Evolutionary conservation across 2,888 invertebrate species (phyloP).

Genomic region (Zhuqinia jingwanae): DNA sequence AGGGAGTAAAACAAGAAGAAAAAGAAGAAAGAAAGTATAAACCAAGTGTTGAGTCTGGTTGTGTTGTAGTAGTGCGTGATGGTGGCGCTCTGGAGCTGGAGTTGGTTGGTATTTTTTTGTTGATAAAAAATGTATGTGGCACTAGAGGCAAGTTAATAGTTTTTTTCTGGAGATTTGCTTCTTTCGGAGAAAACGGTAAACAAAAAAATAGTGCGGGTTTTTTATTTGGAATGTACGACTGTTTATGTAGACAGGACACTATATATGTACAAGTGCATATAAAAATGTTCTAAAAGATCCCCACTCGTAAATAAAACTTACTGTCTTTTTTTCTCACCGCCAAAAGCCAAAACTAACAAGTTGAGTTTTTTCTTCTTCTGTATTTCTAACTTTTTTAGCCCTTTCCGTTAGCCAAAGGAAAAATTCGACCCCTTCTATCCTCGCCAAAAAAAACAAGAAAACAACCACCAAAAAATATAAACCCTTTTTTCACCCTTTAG

Average conservation of each 20-base stretch:
- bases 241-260: neutral
- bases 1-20: neutral
- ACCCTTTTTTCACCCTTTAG: too few species aligned
- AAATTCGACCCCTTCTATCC: too few species aligned
- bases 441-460: too few species aligned
- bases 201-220: neutral
- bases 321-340: neutral
- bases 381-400: neutral
- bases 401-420: too few species aligned
- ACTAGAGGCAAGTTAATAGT: conserved; percentile 1
- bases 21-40: neutral
- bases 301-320: neutral
- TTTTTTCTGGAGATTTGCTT: neutral
- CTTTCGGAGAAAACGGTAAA: neutral
- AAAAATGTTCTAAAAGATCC: neutral
- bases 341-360: neutral
- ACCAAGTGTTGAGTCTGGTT: neutral
- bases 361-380: neutral
- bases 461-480: too few species aligned
- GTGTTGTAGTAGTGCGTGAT: neutral
- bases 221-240: neutral
- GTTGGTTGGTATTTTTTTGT: too few species aligned
- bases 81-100: neutral
- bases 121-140: neutral
- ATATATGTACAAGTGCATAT: neutral